Conservation (phyloP, 2,113 vertebrate species). For the Pongo abelii region DNA sequence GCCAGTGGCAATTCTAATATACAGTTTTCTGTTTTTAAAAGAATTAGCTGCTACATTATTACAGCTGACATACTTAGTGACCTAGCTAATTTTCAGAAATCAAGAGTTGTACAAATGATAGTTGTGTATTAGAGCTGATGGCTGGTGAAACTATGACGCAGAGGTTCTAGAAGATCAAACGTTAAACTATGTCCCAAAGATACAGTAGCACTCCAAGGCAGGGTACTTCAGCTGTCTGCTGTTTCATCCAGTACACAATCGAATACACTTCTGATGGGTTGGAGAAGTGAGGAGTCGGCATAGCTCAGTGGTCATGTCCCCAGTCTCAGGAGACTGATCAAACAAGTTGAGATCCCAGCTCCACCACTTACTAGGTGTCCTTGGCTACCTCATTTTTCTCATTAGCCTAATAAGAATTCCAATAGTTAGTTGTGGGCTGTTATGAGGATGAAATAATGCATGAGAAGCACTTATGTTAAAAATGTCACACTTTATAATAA, state of each 20-base stretch:
- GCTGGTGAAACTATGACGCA: background rate
- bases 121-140: background rate
- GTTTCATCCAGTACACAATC: background rate
- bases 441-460: background rate
- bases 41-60: background rate
- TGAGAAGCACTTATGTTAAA: background rate
- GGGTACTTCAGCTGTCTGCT: background rate
- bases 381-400: background rate
- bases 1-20: background rate
- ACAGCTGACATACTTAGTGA: conserved; percentile 17
- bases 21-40: background rate
- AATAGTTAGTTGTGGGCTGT: background rate
- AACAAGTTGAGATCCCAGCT: background rate
- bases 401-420: background rate
- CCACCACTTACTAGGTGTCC: background rate
- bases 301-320: background rate
- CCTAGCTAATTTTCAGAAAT: conserved; percentile 42
- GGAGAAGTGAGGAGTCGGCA: no score
- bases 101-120: background rate
- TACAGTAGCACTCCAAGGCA: background rate
- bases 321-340: background rate
- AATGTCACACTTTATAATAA: background rate
- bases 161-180: background rate
- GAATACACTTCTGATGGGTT: background rate
- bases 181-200: background rate